Percentiles rank a stretch among this genome's conserved stretches.
These are phyloP conservation scores for Oxyruncus cristatus DNA, from an alignment of 2,113 vertebrate species.

Conservation along the genomic window DNA sequence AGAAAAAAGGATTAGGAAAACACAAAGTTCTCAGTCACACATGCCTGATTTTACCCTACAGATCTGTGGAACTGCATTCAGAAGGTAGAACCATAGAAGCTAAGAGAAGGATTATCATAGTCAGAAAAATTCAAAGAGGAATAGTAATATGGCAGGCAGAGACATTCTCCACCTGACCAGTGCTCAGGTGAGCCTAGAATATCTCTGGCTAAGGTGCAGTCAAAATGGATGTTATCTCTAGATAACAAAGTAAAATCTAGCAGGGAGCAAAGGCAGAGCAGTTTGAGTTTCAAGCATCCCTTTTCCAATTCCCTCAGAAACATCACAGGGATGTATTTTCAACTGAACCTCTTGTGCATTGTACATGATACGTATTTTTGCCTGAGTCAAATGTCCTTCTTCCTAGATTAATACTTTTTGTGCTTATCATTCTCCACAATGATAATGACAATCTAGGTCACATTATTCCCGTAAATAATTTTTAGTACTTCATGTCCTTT, in stretches of 20 bases:
- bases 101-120: background rate
- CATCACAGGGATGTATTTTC: background rate
- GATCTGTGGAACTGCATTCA: background rate
- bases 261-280: background rate
- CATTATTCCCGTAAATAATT: background rate
- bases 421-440: background rate
- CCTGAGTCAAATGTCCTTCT: background rate
- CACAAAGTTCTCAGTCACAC: accelerated
- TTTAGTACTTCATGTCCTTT: background rate
- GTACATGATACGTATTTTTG: background rate
- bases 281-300: background rate
- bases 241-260: background rate
- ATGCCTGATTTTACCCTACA: background rate
- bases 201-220: background rate
- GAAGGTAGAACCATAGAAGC: background rate
- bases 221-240: background rate
- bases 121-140: background rate
- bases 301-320: background rate
- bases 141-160: background rate
- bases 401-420: background rate
- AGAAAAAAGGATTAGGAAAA: background rate
- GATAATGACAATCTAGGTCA: background rate
- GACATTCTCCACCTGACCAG: background rate
- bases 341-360: background rate
- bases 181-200: background rate